Percentiles rank a stretch among this genome's conserved stretches.
These are phyloP conservation scores for Gari tellinella DNA, from an alignment of 2,888 invertebrate genomes.

Conservation along the genomic window DNA sequence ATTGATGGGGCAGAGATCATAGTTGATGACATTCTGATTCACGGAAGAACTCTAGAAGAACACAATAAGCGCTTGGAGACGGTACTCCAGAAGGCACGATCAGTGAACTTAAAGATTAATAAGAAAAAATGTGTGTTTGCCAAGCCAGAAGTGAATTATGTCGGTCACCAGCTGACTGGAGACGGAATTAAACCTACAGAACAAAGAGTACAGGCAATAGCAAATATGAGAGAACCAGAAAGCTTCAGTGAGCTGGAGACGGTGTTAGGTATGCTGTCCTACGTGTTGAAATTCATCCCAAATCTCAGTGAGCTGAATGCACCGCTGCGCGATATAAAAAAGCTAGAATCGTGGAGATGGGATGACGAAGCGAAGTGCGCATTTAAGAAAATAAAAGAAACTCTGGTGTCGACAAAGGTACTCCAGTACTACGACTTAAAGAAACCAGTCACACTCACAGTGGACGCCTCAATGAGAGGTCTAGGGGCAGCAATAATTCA, in stretches of 20 bases:
- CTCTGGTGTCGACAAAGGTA: conserved; percentile 45
- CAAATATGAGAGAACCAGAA: conserved; percentile 24
- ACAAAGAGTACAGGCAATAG: conserved; percentile 17
- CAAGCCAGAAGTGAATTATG: conserved; percentile 38
- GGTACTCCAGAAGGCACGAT: conserved; percentile 21
- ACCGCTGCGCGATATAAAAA: no score
- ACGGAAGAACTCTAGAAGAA: conserved; percentile 39
- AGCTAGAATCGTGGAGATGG: no score
- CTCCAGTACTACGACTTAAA: conserved; percentile 42
- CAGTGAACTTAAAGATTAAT: conserved; percentile 41
- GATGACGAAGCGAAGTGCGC: conserved; percentile 3
- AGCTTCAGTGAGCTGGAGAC: conserved; percentile 32
- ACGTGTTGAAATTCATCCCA: conserved; percentile 32
- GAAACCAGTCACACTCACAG: conserved; percentile 26
- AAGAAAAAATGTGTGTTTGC: conserved; percentile 28
- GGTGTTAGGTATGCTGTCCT: conserved; percentile 25
- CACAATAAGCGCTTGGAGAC: conserved; percentile 24
- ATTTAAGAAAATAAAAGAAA: conserved; percentile 51
- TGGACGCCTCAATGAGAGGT: no score
- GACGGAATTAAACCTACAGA: conserved; percentile 34
- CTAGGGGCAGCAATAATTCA: conserved; percentile 36
- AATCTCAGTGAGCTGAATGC: conserved; percentile 18
- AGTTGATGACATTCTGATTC: conserved; percentile 21
- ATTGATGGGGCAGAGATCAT: conserved; percentile 10
- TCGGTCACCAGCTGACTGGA: conserved; percentile 38